Base-by-base conservation (phyloP, 2,888 invertebrate genomes). In the Ormyrus pomaceus region DNA sequence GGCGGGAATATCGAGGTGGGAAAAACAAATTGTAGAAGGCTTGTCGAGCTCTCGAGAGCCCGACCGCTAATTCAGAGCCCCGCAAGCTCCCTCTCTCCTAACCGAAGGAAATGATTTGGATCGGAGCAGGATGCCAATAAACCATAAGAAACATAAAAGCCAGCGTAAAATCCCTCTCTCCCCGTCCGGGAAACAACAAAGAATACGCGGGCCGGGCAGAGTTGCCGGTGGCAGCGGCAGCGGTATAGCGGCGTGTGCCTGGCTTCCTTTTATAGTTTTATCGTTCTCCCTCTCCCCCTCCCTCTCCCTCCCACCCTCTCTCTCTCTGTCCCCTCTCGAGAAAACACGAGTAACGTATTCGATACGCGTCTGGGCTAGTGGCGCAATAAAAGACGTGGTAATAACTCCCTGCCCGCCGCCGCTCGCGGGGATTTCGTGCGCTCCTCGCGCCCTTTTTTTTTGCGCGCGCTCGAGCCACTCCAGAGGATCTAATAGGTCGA, bases 61-160 rank as follows among this genome's bases (percentile, higher is more conserved):
- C 19, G 19, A 19, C 19, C 19, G 19, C 19, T 19, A 19, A 19
- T 19, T 19, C 19, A 19, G 19, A 19, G 19, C 19, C 19, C 19
- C 7, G 51, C 48, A 19, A 19, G 8, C 9, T 59, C 45, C 1
- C 45, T 19, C 19, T 19, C 19, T 19, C 19, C 19, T 2, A 1
- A 1, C 5, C 3, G 10, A 7, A 66, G 51, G 55, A 58, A 74
- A 69, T 61, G 53, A 61, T 68, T 76, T 61, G 10, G 69, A 55
- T 46, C 55, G 48, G 13, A 6, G 61, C 11, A 19, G 62, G 70
- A 70, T 70, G 50, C 69, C 77, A 56, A 77, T 77, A 70, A 70
- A 62, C 69, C 50, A 77, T 77, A 74, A 74, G 74, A 65, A 65
- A 65, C 65, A 19, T 19, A 19, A 19, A 19, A 19, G 19, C 19